Evolutionary conservation across 2,113 vertebrate genomes (phyloP).

Genomic region (Actenoides hombroni): DNA sequence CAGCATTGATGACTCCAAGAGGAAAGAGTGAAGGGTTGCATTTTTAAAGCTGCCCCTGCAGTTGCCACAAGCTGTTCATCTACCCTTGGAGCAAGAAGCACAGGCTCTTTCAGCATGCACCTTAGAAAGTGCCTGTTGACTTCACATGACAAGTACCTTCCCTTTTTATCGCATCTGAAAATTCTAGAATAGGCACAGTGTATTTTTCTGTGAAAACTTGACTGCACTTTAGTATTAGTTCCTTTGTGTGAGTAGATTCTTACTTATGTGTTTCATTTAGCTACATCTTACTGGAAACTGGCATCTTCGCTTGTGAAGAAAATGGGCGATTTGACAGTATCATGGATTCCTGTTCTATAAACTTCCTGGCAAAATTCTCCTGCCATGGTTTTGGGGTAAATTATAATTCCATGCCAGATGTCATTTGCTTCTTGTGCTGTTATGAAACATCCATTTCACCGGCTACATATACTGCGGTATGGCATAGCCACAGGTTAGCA

Average conservation of each 20-base stretch:
- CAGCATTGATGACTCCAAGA: not conserved
- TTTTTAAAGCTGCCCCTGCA: not conserved
- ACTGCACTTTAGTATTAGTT: not conserved
- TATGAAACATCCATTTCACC: not conserved
- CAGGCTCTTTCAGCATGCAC: not conserved
- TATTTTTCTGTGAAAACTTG: not conserved
- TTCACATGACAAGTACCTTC: not conserved
- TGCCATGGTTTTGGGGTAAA: not conserved
- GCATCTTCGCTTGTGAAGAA: not conserved
- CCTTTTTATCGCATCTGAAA: not conserved
- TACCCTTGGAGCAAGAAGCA: not conserved
- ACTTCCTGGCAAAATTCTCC: not conserved
- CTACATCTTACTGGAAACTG: not conserved
- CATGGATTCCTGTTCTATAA: not conserved
- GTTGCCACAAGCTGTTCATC: not conserved
- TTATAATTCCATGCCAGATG: not conserved
- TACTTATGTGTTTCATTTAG: not conserved
- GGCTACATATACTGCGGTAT: not conserved
- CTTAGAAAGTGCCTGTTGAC: not conserved
- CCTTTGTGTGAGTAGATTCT: not conserved
- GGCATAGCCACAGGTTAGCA: not conserved
- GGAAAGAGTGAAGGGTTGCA: not conserved
- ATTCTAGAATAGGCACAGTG: not conserved
- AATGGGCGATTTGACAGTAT: not conserved
- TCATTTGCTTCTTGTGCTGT: not conserved